Base-by-base conservation (phyloP, 2,113 vertebrate genomes). In the Mesembrinibis cayennensis region DNA sequence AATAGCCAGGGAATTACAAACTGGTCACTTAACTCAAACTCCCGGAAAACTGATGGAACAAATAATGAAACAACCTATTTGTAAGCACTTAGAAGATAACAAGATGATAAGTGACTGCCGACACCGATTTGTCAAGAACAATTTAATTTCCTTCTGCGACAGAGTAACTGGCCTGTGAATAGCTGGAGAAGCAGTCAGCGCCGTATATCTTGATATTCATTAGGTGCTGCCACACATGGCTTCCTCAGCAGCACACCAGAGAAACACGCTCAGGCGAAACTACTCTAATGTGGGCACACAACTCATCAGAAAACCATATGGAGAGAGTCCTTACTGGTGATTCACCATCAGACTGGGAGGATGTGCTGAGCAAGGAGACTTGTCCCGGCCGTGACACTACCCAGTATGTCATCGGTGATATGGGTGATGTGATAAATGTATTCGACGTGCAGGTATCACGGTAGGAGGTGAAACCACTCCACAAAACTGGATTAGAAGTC, bases 91-190 rank as follows among this genome's bases (percentile, higher is more conserved):
- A 96, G 93, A 86, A 93, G 96, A 96, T 97, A 97, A 97, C 93
- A 85, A 96, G 95, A 97, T 96, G 96, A 96, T 96, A 96, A 97
- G 95, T 83, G 96, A 97, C 92, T 95, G 93, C 82, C 9, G 53
- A 95, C 95, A 93, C 82, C 32, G 7, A 95, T 96, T 96, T 95
- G 96, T 97, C 96, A 95, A 82, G 93, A 95, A 62, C 91, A 95
- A 97, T 96, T 95, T 96, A 70, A 96, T 93, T 97, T 93, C 82
- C 96, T 87, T 53, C 92, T 91, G 71, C 3, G 15, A 93, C 87
- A 91, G 74, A 93, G 87, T 27, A 94, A 90, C 56, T 19, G 85
- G 95, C 40, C 96, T 95, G 96, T 45, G 90, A 92, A 72, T 34
- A 73, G 95, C 90, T 80, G 93, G 73, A 47, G 96, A 62, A 88